phyloP scores from a whole-genome alignment of 2,888 invertebrate genomes.

The Lepidochitona cinerea region DNA sequence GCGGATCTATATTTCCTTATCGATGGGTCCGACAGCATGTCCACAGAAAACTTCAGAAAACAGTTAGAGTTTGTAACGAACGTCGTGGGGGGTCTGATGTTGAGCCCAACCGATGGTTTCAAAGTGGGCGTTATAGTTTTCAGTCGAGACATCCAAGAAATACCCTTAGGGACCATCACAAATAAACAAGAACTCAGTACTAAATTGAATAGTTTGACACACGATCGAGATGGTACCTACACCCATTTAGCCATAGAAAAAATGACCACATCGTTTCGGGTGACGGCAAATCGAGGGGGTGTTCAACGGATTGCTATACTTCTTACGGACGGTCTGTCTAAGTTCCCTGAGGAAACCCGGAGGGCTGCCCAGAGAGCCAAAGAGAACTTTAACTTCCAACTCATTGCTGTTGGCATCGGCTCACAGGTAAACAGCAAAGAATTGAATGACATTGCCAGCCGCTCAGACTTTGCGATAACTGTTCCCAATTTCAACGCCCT shows the following conservation, averaged over 20 bases:
- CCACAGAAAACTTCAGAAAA: not conserved
- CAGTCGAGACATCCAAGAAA: not conserved
- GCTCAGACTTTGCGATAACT: not conserved
- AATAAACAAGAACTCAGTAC: not conserved
- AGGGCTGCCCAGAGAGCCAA: not conserved
- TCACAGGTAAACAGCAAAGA: not conserved
- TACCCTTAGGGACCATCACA: not conserved
- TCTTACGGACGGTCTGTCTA: not conserved
- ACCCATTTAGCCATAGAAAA: not conserved
- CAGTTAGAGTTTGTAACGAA: not conserved
- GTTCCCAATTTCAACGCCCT: not conserved
- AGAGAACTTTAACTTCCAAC: not conserved
- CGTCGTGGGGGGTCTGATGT: not conserved
- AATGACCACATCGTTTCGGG: not conserved
- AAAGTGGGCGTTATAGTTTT: not conserved
- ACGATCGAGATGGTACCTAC: not conserved
- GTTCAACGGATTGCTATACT: not conserved
- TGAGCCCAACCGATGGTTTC: not conserved
- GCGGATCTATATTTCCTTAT: not conserved
- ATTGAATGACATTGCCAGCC: not conserved
- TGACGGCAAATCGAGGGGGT: not conserved
- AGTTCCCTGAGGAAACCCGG: not conserved
- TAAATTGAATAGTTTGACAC: not conserved
- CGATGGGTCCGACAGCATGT: not conserved
- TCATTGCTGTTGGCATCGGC: not conserved